Percentiles rank a stretch among this genome's conserved stretches.
These are phyloP conservation scores for Gouania willdenowi DNA, from an alignment of 2,797 vertebrate species.

Conservation along the genomic window DNA sequence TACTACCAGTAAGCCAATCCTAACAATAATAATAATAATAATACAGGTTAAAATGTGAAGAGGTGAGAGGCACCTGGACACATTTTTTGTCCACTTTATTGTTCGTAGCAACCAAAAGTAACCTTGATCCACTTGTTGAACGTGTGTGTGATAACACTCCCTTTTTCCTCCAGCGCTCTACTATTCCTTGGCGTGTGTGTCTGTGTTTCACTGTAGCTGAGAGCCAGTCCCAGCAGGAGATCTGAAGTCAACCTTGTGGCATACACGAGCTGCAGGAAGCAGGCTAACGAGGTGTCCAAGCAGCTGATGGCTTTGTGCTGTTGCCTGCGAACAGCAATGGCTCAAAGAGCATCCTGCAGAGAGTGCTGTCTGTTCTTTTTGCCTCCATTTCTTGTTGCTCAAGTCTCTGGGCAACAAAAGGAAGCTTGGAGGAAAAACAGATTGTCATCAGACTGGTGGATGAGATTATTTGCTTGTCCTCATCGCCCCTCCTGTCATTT, in stretches of 20 bases:
- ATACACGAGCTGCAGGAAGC: slow-evolving; percentile 63
- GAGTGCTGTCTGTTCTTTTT: slow-evolving; percentile 75
- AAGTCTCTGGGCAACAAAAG: slow-evolving; percentile 53
- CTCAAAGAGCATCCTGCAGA: slow-evolving; percentile 65
- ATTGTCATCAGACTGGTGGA: slow-evolving; percentile 73
- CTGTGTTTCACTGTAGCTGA: slow-evolving; percentile 29
- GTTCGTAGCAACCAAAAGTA: too few species aligned
- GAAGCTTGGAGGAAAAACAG: slow-evolving; percentile 24
- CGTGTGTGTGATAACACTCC: slow-evolving; percentile 61
- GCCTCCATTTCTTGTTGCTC: slow-evolving; percentile 52
- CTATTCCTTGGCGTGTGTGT: slow-evolving; percentile 12
- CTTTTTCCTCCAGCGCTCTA: slow-evolving; percentile 34
- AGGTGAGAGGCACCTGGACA: too few species aligned
- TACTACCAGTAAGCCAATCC: too few species aligned
- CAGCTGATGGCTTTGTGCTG: slow-evolving; percentile 70
- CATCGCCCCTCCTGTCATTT: slow-evolving; percentile 6
- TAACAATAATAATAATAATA: too few species aligned
- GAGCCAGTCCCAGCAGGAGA: slow-evolving; percentile 47
- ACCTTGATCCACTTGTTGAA: slow-evolving; percentile 50
- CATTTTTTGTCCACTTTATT: too few species aligned
- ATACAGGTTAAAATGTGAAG: too few species aligned
- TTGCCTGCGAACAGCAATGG: slow-evolving; percentile 42
- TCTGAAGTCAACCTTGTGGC: slow-evolving; percentile 49
- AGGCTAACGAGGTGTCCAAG: slow-evolving; percentile 71
- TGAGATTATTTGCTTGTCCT: slow-evolving; percentile 15